Evolutionary conservation across 2,797 vertebrate species (phyloP), one percentile per base, ranked within the genome.

Genomic region (Mormyrus hasselquistii): DNA sequence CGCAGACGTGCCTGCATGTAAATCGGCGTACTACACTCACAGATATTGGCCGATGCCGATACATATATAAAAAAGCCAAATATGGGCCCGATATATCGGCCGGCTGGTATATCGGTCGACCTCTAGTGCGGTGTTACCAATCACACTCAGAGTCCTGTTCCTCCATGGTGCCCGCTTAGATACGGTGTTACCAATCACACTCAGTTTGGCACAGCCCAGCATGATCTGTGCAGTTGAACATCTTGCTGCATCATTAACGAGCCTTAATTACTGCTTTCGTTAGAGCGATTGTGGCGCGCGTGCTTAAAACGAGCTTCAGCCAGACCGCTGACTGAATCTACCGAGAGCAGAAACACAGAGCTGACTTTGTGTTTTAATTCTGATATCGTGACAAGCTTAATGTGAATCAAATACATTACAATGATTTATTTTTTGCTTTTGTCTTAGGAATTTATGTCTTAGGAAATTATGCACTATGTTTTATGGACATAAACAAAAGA

Each of bases 181-280:
- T 79, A 88, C 87, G 91, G 90, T 82, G 89, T 92, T 92, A 93
- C 93, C 55, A 22, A 22, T 92, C 90, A 92, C 92, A 91, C 89
- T 91, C 90, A 88, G 88, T 93, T 90, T 88, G 38, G 88, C 89
- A 91, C 88, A 87, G 82, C 90, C 87, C 79, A 90, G 84, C 88
- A 89, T 94, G 93, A 93, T 85, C 50, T 90, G 89, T 91, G 89
- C 83, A 88, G 62, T 88, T 91, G 91, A 92, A 92, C 88, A 44
- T 16, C 88, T 53, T 91, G 88, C 90, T 57, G 86, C 89, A 90
- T 90, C 91, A 92, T 92, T 93, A 92, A 92, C 92, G 90, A 85
- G 91, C 89, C 88, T 87, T 95, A 94, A 95, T 96, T 95, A 95
- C 89, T 89, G 50, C 83, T 50, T 89, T 89, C 88, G 22, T 22